Evolutionary conservation across 2,888 invertebrate genomes (phyloP).

Genomic region (Drosophila setosimentum): DNA sequence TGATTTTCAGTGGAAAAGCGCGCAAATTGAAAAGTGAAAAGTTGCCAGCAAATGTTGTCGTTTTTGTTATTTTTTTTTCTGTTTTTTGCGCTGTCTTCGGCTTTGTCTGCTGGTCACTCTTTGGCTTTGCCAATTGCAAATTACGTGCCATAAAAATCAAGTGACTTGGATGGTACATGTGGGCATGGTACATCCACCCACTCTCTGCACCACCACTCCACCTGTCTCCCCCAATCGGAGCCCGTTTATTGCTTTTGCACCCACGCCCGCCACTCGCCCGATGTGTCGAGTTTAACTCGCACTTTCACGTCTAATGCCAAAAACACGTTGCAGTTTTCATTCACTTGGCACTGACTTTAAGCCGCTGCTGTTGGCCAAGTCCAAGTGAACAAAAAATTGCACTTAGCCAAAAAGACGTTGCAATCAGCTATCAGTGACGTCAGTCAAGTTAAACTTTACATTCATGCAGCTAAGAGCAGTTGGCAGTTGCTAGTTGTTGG

Average conservation of each 20-base stretch:
- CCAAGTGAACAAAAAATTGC: conserved; percentile 69
- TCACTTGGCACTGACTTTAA: conserved; percentile 80
- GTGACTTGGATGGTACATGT: conserved; percentile 62
- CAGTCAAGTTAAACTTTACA: conserved; percentile 32
- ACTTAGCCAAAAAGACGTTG: conserved; percentile 26
- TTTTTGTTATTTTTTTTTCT: not conserved
- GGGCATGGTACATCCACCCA: conserved; percentile 46
- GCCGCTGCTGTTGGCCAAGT: conserved; percentile 76
- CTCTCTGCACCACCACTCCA: not conserved
- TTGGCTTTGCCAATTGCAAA: conserved; percentile 74
- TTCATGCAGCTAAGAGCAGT: not conserved
- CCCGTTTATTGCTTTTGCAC: conserved; percentile 25
- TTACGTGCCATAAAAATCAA: conserved; percentile 79
- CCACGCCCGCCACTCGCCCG: conserved; percentile 37
- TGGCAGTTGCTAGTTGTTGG: conserved; percentile 10
- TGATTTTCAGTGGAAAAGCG: conserved; percentile 60
- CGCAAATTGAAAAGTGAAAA: conserved; percentile 83
- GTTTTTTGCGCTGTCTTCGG: conserved; percentile 11
- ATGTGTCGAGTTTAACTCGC: conserved; percentile 65
- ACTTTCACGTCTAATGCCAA: conserved; percentile 83
- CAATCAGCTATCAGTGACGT: conserved; percentile 67
- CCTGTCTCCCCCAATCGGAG: not conserved
- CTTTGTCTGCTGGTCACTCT: conserved; percentile 52
- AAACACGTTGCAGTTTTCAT: conserved; percentile 81
- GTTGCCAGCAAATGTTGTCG: conserved; percentile 66